Conservation (phyloP, 2,888 invertebrate genomes). For the Drosophila pseudotalamancana region DNA sequence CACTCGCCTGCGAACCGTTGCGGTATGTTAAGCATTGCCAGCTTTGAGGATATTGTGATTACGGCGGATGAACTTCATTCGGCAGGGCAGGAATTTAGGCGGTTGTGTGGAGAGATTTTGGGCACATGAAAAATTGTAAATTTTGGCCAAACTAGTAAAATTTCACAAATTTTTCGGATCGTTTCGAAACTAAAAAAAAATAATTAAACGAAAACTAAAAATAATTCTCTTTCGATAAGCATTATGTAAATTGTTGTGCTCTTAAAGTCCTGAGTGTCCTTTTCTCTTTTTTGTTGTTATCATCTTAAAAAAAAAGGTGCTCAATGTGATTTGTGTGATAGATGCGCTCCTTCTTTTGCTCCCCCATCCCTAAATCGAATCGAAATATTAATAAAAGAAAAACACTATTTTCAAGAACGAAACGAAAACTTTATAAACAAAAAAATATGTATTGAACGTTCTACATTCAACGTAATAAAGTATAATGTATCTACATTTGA, state of each 20-base stretch:
- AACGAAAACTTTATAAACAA: slow-evolving; percentile 30
- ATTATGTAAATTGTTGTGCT: slow-evolving; percentile 18
- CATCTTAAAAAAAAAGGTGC: slow-evolving; percentile 18
- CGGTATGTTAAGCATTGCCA: slow-evolving; percentile 19
- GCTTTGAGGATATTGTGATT: slow-evolving; percentile 79
- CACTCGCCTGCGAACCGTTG: slow-evolving; percentile 46
- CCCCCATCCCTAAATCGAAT: slow-evolving; percentile 18
- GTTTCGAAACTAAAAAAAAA: neutral
- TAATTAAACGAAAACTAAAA: slow-evolving; percentile 3
- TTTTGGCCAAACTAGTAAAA: too few relatives aligned
- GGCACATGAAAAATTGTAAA: slow-evolving; percentile 68
- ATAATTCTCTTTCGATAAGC: slow-evolving; percentile 3
- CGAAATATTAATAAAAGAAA: slow-evolving; percentile 24
- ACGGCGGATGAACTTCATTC: slow-evolving; percentile 79
- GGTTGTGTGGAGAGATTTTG: slow-evolving; percentile 79
- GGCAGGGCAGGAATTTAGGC: slow-evolving; percentile 78
- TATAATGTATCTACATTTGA: neutral
- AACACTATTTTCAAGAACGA: slow-evolving; percentile 14
- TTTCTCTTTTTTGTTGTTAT: neutral
- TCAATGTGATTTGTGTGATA: slow-evolving; percentile 63
- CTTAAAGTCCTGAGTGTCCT: neutral
- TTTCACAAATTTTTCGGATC: slow-evolving; percentile 71
- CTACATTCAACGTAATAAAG: too few relatives aligned
- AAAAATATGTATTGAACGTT: slow-evolving; percentile 9
- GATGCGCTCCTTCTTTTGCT: slow-evolving; percentile 18